A percentile compares a stretch with the other conserved stretches of the same genome.
These are phyloP conservation scores for Catocala sponsa DNA, from an alignment of 2,888 invertebrate genomes.

Conservation along the genomic window DNA sequence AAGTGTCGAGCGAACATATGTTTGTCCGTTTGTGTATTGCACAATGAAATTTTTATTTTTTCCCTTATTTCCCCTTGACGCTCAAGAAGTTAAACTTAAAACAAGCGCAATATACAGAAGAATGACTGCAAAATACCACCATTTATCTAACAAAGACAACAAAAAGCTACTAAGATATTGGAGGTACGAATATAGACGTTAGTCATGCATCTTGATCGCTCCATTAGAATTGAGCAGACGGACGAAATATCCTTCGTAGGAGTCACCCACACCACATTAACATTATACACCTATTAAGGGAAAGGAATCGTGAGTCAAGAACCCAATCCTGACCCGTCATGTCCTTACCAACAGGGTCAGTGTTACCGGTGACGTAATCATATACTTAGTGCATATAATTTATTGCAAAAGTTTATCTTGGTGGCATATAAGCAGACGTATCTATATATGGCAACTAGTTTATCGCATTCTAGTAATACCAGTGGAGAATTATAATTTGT, in stretches of 20 bases:
- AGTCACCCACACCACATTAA: slow-evolving; percentile 36
- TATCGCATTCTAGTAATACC: slow-evolving; percentile 25
- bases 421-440: slow-evolving; percentile 9
- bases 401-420: slow-evolving; percentile 55
- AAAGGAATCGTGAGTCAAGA: slow-evolving; percentile 46
- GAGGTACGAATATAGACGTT: background rate
- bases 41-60: too few species aligned
- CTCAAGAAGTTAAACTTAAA: too few species aligned
- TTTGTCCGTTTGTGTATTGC: too few species aligned
- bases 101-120: too few species aligned
- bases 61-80: too few species aligned
- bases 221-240: slow-evolving; percentile 13
- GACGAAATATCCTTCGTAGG: slow-evolving; percentile 23
- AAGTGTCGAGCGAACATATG: too few species aligned
- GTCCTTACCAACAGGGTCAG: slow-evolving; percentile 40
- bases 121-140: too few species aligned
- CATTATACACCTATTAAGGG: slow-evolving; percentile 32
- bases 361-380: slow-evolving; percentile 55
- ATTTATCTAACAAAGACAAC: too few species aligned
- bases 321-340: slow-evolving; percentile 31
- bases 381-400: slow-evolving; percentile 35
- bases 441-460: background rate
- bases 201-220: slow-evolving; percentile 1
- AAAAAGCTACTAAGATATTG: too few species aligned
- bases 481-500: slow-evolving; percentile 5